Base-by-base conservation (phyloP, 2,888 invertebrate species). In the Limulus polyphemus region DNA sequence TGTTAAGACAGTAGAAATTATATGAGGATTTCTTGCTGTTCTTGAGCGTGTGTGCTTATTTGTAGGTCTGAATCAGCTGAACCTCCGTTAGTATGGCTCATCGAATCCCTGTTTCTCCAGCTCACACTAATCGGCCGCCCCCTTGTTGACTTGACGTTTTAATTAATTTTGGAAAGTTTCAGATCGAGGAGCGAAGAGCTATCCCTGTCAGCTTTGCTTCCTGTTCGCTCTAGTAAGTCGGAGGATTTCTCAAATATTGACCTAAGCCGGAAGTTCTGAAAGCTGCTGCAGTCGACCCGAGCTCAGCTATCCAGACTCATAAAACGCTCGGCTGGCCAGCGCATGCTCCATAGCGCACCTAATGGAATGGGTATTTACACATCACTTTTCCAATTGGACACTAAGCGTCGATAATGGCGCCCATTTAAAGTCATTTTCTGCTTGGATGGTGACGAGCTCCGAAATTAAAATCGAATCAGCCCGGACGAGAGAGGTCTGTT, bases 391-490 rank as follows among this genome's bases (percentile, higher is more conserved):
- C 67, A 67, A 67, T 67, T 67, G 67, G 67, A 61, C 64, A 65
- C 65, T 62, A 67, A 61, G 64, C 57, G 62, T 62, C 61, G 62
- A 67, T 67, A 67, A 67, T 67, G 65, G 67, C 64, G 56, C 65
- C 56, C 63, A 63, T 63, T 65, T 65, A 63, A 65, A 65, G 61
- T 63, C 61, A 58, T 63, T 65, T 65, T 65, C 63, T 61, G 63
- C 61, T 61, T 62, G 51, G 59, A 58, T 60, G 57, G 54, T 50
- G 56, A 46, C 62, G 61, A 56, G 61, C 58, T 59, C 62, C 64
- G 62, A 67, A 67, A 67, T 67, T 67, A 67, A 67, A 67, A 67
- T 67, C 66, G 64, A 67, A 67, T 67, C 66, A 64, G 56, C 57
- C 52, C 16, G 57, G 61, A 51, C 16, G 32, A 32, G 32, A 32